A percentile compares a stretch with the other conserved stretches of the same genome.
These are phyloP conservation scores for Pachydiplax longipennis DNA, from an alignment of 2,888 invertebrate genomes.

Conservation along the genomic window DNA sequence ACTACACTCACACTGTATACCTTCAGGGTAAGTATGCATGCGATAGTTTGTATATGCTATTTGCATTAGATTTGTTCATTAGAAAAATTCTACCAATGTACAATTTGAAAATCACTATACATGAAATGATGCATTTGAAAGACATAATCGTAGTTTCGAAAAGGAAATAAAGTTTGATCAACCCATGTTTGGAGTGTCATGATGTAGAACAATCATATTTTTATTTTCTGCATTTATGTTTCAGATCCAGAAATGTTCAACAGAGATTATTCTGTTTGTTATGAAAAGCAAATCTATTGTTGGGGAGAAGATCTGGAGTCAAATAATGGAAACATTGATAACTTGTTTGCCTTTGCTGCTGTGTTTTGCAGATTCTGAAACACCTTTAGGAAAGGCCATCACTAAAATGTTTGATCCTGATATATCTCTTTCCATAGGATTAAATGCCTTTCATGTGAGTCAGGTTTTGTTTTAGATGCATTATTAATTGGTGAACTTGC, in stretches of 20 bases:
- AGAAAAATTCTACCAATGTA: too few relatives aligned
- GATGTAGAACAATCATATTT: too few relatives aligned
- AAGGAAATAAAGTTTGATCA: too few relatives aligned
- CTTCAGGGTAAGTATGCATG: too few relatives aligned
- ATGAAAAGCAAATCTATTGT: conserved; percentile 71
- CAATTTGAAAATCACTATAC: too few relatives aligned
- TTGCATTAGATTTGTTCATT: too few relatives aligned
- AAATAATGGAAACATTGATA: conserved; percentile 66
- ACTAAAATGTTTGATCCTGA: conserved; percentile 71
- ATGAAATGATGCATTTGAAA: too few relatives aligned
- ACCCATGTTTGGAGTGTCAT: too few relatives aligned
- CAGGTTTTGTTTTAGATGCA: neutral
- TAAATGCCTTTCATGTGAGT: neutral
- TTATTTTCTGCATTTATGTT: conserved; percentile 50
- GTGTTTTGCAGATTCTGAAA: conserved; percentile 65
- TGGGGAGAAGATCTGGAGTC: conserved; percentile 69
- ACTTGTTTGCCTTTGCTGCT: conserved; percentile 69
- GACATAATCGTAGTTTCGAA: too few relatives aligned
- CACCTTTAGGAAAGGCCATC: conserved; percentile 66
- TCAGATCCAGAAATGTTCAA: conserved; percentile 67
- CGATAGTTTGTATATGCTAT: too few relatives aligned
- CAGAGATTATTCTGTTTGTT: conserved; percentile 69
- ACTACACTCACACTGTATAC: too few relatives aligned
- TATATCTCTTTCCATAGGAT: conserved; percentile 64
- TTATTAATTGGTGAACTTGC: neutral